A percentile compares a stretch with the other conserved stretches of the same genome.
These are phyloP conservation scores for Mastigias papua DNA, from an alignment of 30 jellyfish, hydroid and myxozoan species.

Conservation along the genomic window DNA sequence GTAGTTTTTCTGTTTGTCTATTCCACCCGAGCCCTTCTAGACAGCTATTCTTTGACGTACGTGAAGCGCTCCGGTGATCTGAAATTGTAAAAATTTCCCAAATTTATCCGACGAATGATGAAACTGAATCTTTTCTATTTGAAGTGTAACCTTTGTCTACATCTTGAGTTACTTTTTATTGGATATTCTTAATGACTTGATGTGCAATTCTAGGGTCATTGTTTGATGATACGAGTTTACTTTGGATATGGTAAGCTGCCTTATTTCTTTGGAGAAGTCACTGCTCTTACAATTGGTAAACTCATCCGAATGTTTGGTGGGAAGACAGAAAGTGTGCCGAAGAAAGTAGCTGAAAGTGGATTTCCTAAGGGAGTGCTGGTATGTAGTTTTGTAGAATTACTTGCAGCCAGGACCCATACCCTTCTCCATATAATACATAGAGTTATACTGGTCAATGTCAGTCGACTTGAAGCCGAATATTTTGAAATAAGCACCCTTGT, in stretches of 20 bases:
- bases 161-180: neutral
- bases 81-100: no score
- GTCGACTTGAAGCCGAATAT: no score
- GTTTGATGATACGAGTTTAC: conserved; percentile 83
- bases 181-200: neutral
- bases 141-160: neutral
- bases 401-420: no score
- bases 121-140: neutral
- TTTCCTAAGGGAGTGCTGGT: conserved; percentile 95
- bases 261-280: conserved; percentile 87
- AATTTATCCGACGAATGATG: no score
- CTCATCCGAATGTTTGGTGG: conserved; percentile 97
- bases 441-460: no score
- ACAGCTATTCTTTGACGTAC: no score
- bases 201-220: conserved; percentile 84
- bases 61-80: no score
- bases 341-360: conserved; percentile 81
- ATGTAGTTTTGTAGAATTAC: no score
- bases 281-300: conserved; percentile 93
- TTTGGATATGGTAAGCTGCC: conserved; percentile 87
- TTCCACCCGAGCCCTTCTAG: no score
- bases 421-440: no score
- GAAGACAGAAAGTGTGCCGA: conserved; percentile 73
- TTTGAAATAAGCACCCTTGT: no score
- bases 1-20: no score